Evolutionary conservation across 53 echinoderm and acorn worm genomes (phyloP), one percentile per base, ranked within the genome.

Genomic region (Echinometra lucunter): DNA sequence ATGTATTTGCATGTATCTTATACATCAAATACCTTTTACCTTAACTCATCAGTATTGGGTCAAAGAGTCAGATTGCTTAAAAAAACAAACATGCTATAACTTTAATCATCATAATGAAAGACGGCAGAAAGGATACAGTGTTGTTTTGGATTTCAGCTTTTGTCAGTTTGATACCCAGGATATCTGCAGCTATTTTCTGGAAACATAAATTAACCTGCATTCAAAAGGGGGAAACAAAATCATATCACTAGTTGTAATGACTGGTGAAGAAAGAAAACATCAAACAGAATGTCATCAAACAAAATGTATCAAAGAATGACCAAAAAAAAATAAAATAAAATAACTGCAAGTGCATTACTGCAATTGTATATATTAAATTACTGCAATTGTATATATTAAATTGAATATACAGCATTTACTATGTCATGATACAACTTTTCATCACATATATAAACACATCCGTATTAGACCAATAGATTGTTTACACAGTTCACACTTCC

Each of bases 191-290:
- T 92, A 98, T 95, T 94, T 93, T 98, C 94, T 97, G 97, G 74
- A 98, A 98, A 92, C 98, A 98, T 87, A 98, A 66, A 94, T 96
- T 97, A 13, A 98, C 97, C 98, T 98, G 95, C 15, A 57, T 57
- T 34, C 58, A 35, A 78, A 63, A 35, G 74, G 35, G 23, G 89
- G 75, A 74, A 44, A 38, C 58, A 95, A 23, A 53, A 13, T 9
- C 53, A n/a, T 53, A 53, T 53, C 13, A 0, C 13, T 53, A 53
- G 53, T n/a, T n/a, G 13, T 11, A 45, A 44, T 44, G 23, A 2
- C 44, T 25, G 23, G 35, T 3, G 32, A 21, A 42, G 30, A 69
- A 69, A 12, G 34, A 69, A 28, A 32, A 30, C 69, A 69, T 32
- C 9, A 34, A 28, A 34, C 15, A 9, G 11, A 34, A 10, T 69